Conservation (phyloP, 1,140 invertebrate species). For the Eufriesea mexicana region DNA sequence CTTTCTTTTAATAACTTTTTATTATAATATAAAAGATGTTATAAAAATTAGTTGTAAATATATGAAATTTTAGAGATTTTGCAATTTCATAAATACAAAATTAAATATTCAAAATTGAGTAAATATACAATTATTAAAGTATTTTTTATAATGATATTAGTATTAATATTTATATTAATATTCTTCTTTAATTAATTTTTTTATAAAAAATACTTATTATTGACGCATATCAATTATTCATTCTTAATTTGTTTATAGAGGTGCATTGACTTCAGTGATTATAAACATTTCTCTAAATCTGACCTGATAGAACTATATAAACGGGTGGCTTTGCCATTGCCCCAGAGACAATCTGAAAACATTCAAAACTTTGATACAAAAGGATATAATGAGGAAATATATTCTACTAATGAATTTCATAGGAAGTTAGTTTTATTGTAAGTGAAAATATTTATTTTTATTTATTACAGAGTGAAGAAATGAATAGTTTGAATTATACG, state of each 20-base stretch:
- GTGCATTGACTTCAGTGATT: conserved; percentile 66
- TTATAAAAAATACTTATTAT: neutral
- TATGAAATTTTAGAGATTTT: no score
- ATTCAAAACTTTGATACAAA: neutral
- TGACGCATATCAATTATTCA: neutral
- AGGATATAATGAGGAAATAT: neutral
- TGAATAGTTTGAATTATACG: neutral
- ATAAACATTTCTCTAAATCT: conserved; percentile 58
- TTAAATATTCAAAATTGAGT: neutral
- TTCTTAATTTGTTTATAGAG: conserved; percentile 60
- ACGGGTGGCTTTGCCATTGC: conserved; percentile 69
- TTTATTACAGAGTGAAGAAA: conserved; percentile 16
- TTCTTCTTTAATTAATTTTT: neutral
- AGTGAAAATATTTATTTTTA: neutral
- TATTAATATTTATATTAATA: neutral
- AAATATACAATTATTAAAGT: neutral
- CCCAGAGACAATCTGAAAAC: conserved; percentile 61
- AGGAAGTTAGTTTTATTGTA: conserved; percentile 20
- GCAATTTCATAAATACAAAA: conserved; percentile 2
- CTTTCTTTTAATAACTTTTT: neutral
- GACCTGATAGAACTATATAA: conserved; percentile 72
- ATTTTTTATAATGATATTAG: conserved; percentile 14
- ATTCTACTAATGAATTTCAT: neutral
- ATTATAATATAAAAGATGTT: no score
- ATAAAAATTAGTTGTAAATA: no score